These are phyloP conservation scores for Sisyra terminalis DNA, from an alignment of 2,888 invertebrate genomes.

Conservation along the genomic window DNA sequence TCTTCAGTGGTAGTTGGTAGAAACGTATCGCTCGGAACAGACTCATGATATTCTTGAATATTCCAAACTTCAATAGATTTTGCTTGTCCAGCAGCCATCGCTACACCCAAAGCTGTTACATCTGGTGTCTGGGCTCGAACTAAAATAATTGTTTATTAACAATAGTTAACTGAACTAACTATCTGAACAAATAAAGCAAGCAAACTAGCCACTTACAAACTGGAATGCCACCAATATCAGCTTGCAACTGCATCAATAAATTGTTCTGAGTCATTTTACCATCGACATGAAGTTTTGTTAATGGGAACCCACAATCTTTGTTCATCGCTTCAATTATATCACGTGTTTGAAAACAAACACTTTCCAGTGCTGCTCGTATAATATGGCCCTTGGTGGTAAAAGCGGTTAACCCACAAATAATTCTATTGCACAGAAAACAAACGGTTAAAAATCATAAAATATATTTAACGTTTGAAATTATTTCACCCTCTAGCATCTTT, in stretches of 20 bases:
- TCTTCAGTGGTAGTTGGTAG: constrained; percentile 64
- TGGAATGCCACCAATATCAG: constrained; percentile 82
- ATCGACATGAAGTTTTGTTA: constrained; percentile 50
- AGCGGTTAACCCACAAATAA: constrained; percentile 84
- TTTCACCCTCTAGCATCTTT: constrained; percentile 83
- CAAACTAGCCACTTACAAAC: constrained; percentile 66
- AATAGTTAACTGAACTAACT: constrained; percentile 4
- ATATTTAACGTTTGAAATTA: constrained; percentile 1
- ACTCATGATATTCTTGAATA: constrained; percentile 38
- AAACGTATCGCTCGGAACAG: constrained; percentile 57
- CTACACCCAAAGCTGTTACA: constrained; percentile 85
- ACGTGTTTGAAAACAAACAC: constrained; percentile 88
- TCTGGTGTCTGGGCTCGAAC: constrained; percentile 74
- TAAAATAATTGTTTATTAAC: constrained; percentile 17
- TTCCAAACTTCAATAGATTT: constrained; percentile 55
- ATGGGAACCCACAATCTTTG: constrained; percentile 66
- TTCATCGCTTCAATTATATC: constrained; percentile 91
- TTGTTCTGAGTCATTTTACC: constrained; percentile 85
- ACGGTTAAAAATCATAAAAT: not conserved
- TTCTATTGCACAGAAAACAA: constrained; percentile 33
- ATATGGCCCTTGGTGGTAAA: constrained; percentile 78
- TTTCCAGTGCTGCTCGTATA: constrained; percentile 81
- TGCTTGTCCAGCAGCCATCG: constrained; percentile 78
- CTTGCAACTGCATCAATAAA: constrained; percentile 89
- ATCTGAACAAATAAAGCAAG: constrained; percentile 1